Conservation (phyloP, 1,140 invertebrate genomes). For the Adelges cooleyi region DNA sequence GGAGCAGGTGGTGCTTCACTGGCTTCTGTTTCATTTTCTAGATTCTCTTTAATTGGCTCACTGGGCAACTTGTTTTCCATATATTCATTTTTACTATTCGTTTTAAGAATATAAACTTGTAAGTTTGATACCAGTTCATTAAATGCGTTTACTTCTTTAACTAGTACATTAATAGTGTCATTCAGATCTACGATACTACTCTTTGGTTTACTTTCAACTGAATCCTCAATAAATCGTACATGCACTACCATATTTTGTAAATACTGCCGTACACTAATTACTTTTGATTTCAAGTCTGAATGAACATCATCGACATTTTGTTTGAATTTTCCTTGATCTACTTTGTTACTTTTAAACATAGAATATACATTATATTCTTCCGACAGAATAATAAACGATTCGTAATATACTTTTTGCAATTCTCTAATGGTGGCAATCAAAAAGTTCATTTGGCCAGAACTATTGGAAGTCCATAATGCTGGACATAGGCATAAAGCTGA, state of each 20-base stretch:
- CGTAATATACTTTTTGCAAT: background rate
- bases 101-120: slow-evolving; percentile 6
- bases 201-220: background rate
- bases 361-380: slow-evolving; percentile 3
- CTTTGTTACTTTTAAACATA: background rate
- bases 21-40: background rate
- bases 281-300: slow-evolving; percentile 5
- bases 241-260: slow-evolving; percentile 5
- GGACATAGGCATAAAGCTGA: slow-evolving; percentile 1
- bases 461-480: background rate
- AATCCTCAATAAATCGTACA: background rate
- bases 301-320: background rate
- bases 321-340: background rate
- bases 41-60: background rate
- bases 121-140: slow-evolving; percentile 7
- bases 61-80: background rate
- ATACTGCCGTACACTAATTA: background rate
- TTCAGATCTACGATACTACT: background rate
- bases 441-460: background rate
- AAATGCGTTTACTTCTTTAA: background rate
- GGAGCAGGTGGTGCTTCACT: background rate
- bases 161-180: background rate
- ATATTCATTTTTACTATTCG: background rate
- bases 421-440: background rate
- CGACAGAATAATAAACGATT: background rate